Conservation (phyloP, 2,888 invertebrate genomes). For the Ochlodes sylvanus region DNA sequence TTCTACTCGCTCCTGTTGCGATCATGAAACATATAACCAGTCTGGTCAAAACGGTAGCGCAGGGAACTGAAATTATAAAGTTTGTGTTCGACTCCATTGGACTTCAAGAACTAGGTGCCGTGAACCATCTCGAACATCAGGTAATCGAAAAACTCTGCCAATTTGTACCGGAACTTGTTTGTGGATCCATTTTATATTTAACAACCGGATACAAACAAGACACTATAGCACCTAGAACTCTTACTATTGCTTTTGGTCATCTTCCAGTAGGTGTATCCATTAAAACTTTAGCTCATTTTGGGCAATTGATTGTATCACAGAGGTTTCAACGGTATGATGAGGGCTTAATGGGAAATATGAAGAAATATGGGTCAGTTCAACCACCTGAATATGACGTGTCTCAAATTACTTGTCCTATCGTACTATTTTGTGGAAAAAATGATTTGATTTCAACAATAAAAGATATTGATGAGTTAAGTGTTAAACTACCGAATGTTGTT, state of each 20-base stretch:
- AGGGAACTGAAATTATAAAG: slow-evolving; percentile 51
- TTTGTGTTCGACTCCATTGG: slow-evolving; percentile 71
- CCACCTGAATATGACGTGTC: slow-evolving; percentile 72
- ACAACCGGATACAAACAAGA: slow-evolving; percentile 83
- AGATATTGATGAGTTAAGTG: slow-evolving; percentile 82
- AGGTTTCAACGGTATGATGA: slow-evolving; percentile 71
- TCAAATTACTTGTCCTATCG: slow-evolving; percentile 63
- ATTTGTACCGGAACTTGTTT: slow-evolving; percentile 75
- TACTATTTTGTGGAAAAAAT: slow-evolving; percentile 71
- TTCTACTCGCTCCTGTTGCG: slow-evolving; percentile 83
- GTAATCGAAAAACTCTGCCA: slow-evolving; percentile 65
- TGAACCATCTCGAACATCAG: slow-evolving; percentile 70
- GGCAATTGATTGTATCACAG: slow-evolving; percentile 71
- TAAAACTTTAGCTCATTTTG: slow-evolving; percentile 78
- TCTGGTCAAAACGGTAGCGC: slow-evolving; percentile 55
- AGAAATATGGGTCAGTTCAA: slow-evolving; percentile 59
- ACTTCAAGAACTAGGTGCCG: slow-evolving; percentile 87
- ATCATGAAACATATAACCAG: slow-evolving; percentile 77
- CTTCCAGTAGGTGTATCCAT: slow-evolving; percentile 81
- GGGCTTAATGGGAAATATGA: slow-evolving; percentile 61
- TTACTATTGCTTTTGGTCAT: slow-evolving; percentile 82
- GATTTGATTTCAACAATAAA: slow-evolving; percentile 87
- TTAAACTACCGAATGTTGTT: slow-evolving; percentile 83
- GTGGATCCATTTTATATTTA: slow-evolving; percentile 83
- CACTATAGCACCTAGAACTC: slow-evolving; percentile 79